Percentiles rank a stretch among this genome's conserved stretches.
Evolutionary conservation across 2,888 invertebrate species (phyloP).

Genomic region (Sinelater perroti): DNA sequence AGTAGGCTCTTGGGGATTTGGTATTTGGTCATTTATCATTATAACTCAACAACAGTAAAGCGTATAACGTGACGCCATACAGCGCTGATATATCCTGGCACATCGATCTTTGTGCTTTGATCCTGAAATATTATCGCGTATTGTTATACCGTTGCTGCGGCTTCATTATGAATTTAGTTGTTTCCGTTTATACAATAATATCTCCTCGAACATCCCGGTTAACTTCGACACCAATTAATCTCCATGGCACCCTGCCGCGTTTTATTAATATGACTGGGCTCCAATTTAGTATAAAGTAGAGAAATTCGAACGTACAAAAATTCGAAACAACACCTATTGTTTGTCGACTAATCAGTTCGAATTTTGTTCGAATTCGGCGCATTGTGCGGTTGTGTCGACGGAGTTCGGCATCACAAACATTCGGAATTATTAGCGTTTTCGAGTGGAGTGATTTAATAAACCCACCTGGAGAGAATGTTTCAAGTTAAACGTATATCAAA

Average conservation of each 20-base stretch:
- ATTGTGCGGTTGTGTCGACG: constrained; percentile 24
- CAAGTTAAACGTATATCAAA: constrained; percentile 27
- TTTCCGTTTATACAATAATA: constrained; percentile 26
- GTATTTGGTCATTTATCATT: constrained; percentile 35
- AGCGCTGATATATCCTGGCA: constrained; percentile 23
- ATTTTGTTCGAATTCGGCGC: constrained; percentile 11
- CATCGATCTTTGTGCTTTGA: constrained; percentile 33
- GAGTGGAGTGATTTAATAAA: constrained; percentile 29
- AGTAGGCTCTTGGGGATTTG: constrained; percentile 22
- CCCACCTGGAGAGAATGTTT: constrained; percentile 24
- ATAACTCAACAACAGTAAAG: constrained; percentile 32
- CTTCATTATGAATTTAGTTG: constrained; percentile 29
- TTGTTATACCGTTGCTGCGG: constrained; percentile 27
- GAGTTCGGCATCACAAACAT: constrained; percentile 26
- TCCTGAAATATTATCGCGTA: constrained; percentile 27
- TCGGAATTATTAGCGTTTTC: constrained; percentile 30
- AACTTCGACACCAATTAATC: constrained; percentile 24
- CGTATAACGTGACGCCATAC: constrained; percentile 24
- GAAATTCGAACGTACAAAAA: not conserved
- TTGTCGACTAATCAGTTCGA: not conserved
- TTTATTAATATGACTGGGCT: not conserved
- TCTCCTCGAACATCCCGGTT: constrained; percentile 11
- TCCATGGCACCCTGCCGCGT: too few species aligned
- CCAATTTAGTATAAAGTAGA: not conserved
- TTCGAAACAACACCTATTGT: constrained; percentile 5